Evolutionary conservation across 2,888 invertebrate species (phyloP), one percentile per base, ranked within the genome.

Genomic region (Metellina segmentata): DNA sequence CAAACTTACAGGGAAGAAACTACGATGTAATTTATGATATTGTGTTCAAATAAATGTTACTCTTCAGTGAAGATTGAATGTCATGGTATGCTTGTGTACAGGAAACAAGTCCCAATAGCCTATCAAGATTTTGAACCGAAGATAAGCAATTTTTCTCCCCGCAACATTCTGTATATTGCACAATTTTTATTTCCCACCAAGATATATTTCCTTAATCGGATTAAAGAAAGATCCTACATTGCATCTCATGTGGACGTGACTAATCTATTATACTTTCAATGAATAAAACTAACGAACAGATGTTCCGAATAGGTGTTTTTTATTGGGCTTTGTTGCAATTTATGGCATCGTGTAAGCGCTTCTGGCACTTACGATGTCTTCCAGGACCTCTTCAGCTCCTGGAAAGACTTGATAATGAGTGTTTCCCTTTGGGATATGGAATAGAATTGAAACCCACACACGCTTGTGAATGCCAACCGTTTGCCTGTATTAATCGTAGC

Each of bases 301-400:
- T 85, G 85, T 85, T 85, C 61, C 16, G n/a, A 7, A 34, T 19
- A 82, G 51, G 82, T 74, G 83, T 53, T 51, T 49, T 74, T 75
- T n/a, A 7, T 79, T 34, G 11, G 34, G 61, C 79, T 53, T 34
- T 61, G 79, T 79, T 34, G 34, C 34, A 9, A n/a, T 78, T 8
- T 20, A 16, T 19, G 7, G 8, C 13, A 13, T 49, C 20, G 48
- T 34, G 20, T 6, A 52, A 78, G 11, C 19, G 16, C 20, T 34
- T 61, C 34, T 61, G 13, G 34, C 61, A 9, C n/a, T n/a, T 16
- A 11, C 20, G 7, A 4, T 34, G 53, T 13, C 1, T 34, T 34
- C 2, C 19, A 8, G 9, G 49, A 79, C 51, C 9, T 69, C 16
- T 48, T n/a, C 1, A 5, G 13, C 61, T 51, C 51, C 19, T n/a